A percentile compares a stretch with the other conserved stretches of the same genome.
Conservation (phyloP, 2,797 vertebrate species). For the Ctenopoma kingsleyae region DNA sequence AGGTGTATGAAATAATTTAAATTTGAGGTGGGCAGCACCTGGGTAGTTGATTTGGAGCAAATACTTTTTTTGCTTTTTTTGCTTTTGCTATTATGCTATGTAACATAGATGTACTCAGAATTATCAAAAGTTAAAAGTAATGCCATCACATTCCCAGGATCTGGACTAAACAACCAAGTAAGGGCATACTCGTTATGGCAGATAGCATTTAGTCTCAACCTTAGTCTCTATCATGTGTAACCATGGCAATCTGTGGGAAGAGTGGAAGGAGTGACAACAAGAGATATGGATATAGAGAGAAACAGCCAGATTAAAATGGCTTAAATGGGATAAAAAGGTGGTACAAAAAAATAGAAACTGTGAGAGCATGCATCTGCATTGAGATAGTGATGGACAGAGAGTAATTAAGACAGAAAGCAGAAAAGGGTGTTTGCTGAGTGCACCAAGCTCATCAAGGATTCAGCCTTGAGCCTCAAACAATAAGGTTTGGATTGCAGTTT, state of each 20-base stretch:
- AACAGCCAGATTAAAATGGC: constrained; percentile 16
- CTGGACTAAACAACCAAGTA: constrained; percentile 21
- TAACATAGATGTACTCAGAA: background rate
- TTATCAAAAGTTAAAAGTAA: background rate
- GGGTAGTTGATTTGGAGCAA: too few species aligned
- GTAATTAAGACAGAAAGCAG: constrained; percentile 17
- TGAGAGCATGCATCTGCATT: constrained; percentile 8
- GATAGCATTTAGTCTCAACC: constrained; percentile 14
- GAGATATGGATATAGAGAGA: constrained; percentile 16
- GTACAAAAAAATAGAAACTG: constrained; percentile 21
- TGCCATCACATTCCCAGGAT: background rate
- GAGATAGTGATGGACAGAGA: constrained; percentile 23
- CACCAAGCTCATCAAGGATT: constrained; percentile 58
- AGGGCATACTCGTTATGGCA: background rate
- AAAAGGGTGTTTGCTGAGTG: constrained; percentile 49
- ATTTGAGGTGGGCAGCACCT: too few species aligned
- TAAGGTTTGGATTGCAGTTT: constrained; percentile 69
- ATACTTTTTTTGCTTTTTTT: background rate
- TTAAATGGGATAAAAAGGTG: constrained; percentile 31
- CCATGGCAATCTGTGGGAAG: constrained; percentile 53
- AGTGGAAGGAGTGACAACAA: constrained; percentile 15
- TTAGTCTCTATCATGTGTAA: constrained; percentile 56
- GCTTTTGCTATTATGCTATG: too few species aligned
- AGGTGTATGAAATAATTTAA: too few species aligned
- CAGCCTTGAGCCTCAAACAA: constrained; percentile 26